A percentile compares a stretch with the other conserved stretches of the same genome.
Evolutionary conservation across 2,113 vertebrate genomes (phyloP).

Genomic region (Trichechus manatus): DNA sequence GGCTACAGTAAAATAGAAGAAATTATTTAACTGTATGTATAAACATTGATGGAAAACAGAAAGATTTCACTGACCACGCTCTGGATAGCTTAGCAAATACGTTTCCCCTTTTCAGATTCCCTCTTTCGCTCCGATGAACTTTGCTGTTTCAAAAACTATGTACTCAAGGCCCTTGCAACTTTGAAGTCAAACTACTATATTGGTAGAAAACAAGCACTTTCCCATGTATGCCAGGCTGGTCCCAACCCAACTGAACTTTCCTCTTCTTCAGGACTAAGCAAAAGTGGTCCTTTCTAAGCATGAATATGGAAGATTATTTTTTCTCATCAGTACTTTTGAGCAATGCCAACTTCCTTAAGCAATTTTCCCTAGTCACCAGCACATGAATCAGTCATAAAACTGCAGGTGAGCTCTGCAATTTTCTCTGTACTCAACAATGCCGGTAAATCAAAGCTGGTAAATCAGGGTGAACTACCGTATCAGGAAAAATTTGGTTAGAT

Average conservation of each 20-base stretch:
- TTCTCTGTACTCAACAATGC: constrained; percentile 19
- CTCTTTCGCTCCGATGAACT: neutral
- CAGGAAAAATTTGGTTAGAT: constrained; percentile 25
- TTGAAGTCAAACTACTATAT: neutral
- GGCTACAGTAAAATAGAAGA: neutral
- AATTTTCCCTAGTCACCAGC: constrained; percentile 8
- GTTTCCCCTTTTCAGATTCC: neutral
- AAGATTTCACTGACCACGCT: neutral
- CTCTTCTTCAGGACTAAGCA: neutral
- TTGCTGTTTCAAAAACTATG: neutral
- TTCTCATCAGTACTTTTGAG: constrained; percentile 18
- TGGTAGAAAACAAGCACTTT: constrained; percentile 4
- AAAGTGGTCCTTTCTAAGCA: neutral
- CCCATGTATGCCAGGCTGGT: neutral
- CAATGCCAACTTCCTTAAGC: constrained; percentile 36
- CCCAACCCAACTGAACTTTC: neutral
- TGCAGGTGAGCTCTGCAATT: neutral
- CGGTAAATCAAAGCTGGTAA: constrained; percentile 53
- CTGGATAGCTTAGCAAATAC: neutral
- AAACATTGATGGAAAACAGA: neutral
- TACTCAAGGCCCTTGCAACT: neutral
- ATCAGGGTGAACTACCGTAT: constrained; percentile 34
- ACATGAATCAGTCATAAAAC: constrained; percentile 21
- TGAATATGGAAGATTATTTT: neutral
- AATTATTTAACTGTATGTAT: neutral